Evolutionary conservation across 2,888 invertebrate species (phyloP).

Genomic region (Andrena bucephala): DNA sequence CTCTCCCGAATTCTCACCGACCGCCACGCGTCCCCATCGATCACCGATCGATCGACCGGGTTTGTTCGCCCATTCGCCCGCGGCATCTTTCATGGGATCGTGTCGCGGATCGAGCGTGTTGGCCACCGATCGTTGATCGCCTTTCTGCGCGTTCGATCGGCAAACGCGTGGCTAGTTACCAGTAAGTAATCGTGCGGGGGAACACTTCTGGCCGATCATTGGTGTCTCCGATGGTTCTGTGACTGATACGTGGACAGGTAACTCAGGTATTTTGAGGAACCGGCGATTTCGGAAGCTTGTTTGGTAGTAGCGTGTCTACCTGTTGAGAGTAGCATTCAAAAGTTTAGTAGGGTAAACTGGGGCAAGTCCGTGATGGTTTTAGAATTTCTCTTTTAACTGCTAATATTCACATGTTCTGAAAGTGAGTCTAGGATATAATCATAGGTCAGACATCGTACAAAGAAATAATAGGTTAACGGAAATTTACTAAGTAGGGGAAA

Average conservation of each 20-base stretch:
- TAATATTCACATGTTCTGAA: background rate
- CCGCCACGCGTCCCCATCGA: background rate
- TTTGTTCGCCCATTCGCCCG: background rate
- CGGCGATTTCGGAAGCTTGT: background rate
- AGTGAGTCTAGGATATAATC: too few species aligned
- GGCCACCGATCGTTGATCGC: background rate
- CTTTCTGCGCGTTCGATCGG: background rate
- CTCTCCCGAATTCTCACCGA: background rate
- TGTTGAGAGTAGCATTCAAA: background rate
- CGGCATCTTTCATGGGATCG: slow-evolving; percentile 13
- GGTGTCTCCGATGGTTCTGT: background rate
- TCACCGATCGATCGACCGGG: slow-evolving; percentile 17
- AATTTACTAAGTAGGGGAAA: too few species aligned
- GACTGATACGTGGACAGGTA: background rate
- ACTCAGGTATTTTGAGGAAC: background rate
- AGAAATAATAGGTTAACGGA: too few species aligned
- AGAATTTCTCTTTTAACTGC: background rate
- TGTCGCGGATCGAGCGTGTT: slow-evolving; percentile 5
- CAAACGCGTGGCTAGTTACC: background rate
- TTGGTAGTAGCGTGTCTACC: background rate
- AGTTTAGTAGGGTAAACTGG: too few species aligned
- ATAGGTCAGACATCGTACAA: too few species aligned
- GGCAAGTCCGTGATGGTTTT: background rate
- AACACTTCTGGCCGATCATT: slow-evolving; percentile 1
- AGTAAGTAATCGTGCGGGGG: background rate